phyloP scores from a whole-genome alignment of 2,113 vertebrate species.

The Carassius gibelio region DNA sequence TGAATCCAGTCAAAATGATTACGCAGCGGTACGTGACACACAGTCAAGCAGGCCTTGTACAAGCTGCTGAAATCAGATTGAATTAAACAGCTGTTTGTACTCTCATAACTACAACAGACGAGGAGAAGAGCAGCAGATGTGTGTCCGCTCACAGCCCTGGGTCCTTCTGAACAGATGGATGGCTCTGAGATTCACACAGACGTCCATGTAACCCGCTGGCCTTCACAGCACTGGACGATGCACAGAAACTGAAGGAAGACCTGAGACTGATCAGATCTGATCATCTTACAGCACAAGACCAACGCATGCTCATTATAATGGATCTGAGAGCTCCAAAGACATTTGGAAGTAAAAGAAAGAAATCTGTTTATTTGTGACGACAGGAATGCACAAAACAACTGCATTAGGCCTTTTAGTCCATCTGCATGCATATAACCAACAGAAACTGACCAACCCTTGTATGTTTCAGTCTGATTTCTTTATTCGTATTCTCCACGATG shows the following conservation, averaged over 20 bases:
- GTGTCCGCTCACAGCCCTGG: neutral
- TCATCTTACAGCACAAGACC: too few species aligned
- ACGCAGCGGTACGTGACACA: neutral
- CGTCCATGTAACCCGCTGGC: neutral
- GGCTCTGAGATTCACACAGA: neutral
- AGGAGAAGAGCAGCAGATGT: conserved; percentile 2
- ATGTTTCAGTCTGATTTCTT: neutral
- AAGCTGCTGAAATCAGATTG: neutral
- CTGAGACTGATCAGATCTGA: too few species aligned
- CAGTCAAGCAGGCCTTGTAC: neutral
- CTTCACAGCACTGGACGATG: neutral
- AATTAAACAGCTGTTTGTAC: neutral
- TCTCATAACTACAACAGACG: neutral
- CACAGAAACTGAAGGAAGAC: neutral
- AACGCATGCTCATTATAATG: too few species aligned
- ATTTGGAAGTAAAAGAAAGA: too few species aligned
- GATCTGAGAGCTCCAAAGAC: too few species aligned
- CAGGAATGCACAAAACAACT: neutral
- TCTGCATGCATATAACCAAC: neutral
- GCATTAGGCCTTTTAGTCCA: neutral
- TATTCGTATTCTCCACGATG: too few species aligned
- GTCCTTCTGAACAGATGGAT: neutral
- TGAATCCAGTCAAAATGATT: neutral
- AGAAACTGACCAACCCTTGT: neutral
- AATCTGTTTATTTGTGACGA: neutral